phyloP scores from a whole-genome alignment of 1,140 invertebrate genomes.

The Stegodyphus dumicola region DNA sequence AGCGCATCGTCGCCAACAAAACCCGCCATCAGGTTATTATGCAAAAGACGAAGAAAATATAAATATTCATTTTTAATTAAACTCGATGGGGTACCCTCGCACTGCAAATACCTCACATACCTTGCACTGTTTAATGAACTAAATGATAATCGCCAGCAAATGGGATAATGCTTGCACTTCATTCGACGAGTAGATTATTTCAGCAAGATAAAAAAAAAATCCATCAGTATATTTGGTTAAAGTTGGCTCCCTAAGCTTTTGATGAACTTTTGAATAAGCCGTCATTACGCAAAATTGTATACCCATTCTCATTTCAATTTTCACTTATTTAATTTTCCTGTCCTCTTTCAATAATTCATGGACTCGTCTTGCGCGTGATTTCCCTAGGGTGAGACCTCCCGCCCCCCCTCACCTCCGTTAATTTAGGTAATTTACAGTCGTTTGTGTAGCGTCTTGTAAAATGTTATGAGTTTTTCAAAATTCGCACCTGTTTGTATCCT shows the following conservation, averaged over 20 bases:
- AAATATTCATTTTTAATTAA: conserved; percentile 59
- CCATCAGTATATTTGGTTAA: background rate
- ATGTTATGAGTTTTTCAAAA: conserved; percentile 1
- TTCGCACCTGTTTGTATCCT: background rate
- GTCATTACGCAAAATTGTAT: too few relatives aligned
- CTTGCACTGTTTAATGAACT: conserved; percentile 49
- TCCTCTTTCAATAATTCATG: conserved; percentile 48
- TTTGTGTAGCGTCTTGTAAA: background rate
- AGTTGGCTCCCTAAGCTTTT: background rate
- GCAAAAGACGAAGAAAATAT: conserved; percentile 36
- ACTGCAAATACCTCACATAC: background rate
- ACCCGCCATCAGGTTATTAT: conserved; percentile 7
- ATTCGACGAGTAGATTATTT: conserved; percentile 37
- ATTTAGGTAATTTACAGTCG: conserved; percentile 35
- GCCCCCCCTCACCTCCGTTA: conserved; percentile 11
- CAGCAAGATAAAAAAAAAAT: conserved; percentile 20
- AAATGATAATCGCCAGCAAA: conserved; percentile 44
- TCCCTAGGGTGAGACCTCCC: conserved; percentile 8
- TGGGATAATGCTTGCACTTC: conserved; percentile 56
- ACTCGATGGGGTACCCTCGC: background rate
- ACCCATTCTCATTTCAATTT: conserved; percentile 20
- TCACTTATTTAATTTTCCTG: conserved; percentile 50
- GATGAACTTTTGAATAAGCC: conserved; percentile 41
- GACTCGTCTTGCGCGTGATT: conserved; percentile 22
- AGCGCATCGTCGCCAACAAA: too few relatives aligned